Evolutionary conservation across 2,888 invertebrate genomes (phyloP), one percentile per base, ranked within the genome.

Genomic region (Proisotoma minuta): DNA sequence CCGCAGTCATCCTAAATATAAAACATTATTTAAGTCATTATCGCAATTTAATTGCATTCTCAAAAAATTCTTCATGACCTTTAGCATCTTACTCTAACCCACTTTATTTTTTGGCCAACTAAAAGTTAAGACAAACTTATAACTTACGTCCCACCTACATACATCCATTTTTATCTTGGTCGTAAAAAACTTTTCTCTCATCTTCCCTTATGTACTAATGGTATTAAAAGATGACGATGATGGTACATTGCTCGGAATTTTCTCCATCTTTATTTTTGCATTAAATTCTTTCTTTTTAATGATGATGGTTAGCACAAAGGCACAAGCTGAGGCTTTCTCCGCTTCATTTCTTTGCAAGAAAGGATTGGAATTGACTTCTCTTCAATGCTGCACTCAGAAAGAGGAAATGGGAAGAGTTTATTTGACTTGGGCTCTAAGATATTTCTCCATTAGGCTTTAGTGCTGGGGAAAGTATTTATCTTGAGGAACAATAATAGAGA

Each of bases 271-370:
- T 40, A 28, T 51, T 53, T 47, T 28, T 34, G 24, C 57, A 62
- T 52, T 57, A 34, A 39, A 57, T 61, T 54, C 29, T 18, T 52
- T 26, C 23, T 54, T 54, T 54, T 50, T 54, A 54, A 54, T 54
- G 53, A n/a, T n/a, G n/a, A 54, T 39, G 18, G 34, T 54, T 23
- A 54, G 39, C 39, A 28, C 28, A 27, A 43, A 43, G n/a, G 43
- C 18, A 43, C 43, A 43, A 18, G 4, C 43, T 4, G 5, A 34
- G 34, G 15, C 34, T 34, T 8, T 15, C 34, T 34, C 8, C n/a
- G n/a, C n/a, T n/a, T n/a, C n/a, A n/a, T n/a, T n/a, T n/a, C n/a
- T n/a, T n/a, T n/a, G n/a, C n/a, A 49, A 22, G 49, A 4, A 24
- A 49, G 26, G 51, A 27, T 27, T 27, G 26, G 51, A 51, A 28